Conservation (phyloP, 1,140 invertebrate species). For the Scylla paramamosain region DNA sequence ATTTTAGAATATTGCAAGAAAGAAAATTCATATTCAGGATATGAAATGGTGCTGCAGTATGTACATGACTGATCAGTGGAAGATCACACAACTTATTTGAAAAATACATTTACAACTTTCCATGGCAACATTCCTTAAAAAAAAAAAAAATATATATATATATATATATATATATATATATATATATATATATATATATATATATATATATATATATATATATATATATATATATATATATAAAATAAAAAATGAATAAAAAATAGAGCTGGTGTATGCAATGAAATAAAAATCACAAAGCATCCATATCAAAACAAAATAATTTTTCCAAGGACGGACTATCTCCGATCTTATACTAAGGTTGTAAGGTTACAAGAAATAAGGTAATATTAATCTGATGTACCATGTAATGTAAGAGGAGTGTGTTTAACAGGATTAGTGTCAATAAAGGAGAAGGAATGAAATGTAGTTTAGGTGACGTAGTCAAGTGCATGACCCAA, state of each 20-base stretch:
- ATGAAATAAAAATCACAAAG: neutral
- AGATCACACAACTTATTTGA: neutral
- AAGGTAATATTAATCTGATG: no score
- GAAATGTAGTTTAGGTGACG: no score
- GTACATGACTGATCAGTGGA: neutral
- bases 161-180: neutral
- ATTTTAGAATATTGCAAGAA: neutral
- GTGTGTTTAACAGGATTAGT: no score
- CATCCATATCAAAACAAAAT: no score
- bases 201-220: constrained; percentile 37
- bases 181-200: neutral
- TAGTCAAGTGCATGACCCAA: no score
- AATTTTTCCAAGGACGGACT: no score
- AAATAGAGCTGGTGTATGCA: neutral
- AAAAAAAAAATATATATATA: neutral
- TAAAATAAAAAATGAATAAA: neutral
- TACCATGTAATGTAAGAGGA: no score
- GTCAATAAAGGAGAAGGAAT: no score
- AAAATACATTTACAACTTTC: neutral
- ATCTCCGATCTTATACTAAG: no score
- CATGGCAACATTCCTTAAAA: neutral
- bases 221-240: constrained; percentile 15
- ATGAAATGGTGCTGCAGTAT: neutral
- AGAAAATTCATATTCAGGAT: neutral
- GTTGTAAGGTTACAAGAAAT: no score